Evolutionary conservation across 2,888 invertebrate genomes (phyloP).

Genomic region (Leucozona laternaria): DNA sequence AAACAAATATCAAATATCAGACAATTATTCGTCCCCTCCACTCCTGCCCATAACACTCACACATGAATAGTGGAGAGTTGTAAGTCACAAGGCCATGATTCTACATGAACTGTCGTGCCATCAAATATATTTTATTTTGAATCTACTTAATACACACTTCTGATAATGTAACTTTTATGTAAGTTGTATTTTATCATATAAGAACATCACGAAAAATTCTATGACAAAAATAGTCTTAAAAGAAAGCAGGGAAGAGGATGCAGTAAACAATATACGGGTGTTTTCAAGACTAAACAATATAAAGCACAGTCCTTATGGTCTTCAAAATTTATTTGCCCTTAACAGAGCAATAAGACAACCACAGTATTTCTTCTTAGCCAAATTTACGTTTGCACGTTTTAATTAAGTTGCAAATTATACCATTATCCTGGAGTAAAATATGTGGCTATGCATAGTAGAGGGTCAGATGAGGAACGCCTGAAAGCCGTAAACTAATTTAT

Average conservation of each 20-base stretch:
- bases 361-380: constrained; percentile 4
- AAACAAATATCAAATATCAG: too few species aligned
- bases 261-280: not conserved
- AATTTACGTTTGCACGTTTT: constrained; percentile 39
- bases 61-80: too few species aligned
- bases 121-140: too few species aligned
- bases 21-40: too few species aligned
- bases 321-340: not conserved
- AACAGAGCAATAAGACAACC: not conserved
- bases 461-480: constrained; percentile 23
- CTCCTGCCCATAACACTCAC: too few species aligned
- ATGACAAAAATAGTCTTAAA: too few species aligned
- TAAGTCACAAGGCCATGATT: too few species aligned
- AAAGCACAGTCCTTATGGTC: not conserved
- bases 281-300: not conserved
- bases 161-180: too few species aligned
- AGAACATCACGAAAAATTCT: too few species aligned
- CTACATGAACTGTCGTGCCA: too few species aligned
- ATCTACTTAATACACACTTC: too few species aligned
- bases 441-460: not conserved
- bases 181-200: too few species aligned
- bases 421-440: constrained; percentile 5
- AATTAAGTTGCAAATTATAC: constrained; percentile 46
- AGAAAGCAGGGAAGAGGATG: not conserved
- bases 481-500: constrained; percentile 48